These are phyloP conservation scores for Peromyscus maniculatus DNA, from an alignment of 2,113 vertebrate species.

Conservation along the genomic window DNA sequence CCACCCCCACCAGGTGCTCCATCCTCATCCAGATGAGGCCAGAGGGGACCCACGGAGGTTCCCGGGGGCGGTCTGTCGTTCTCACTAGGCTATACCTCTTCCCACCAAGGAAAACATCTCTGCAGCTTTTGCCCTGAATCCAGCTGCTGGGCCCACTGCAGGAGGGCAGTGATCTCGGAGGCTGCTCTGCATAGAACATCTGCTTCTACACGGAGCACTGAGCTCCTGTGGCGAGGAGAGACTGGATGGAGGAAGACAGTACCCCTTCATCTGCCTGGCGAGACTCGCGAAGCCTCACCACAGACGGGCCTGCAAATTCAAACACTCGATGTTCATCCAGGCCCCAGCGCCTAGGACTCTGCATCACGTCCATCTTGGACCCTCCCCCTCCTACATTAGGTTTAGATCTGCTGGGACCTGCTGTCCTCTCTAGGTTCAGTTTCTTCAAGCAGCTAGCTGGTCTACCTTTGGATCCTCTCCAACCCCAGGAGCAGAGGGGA, in stretches of 20 bases:
- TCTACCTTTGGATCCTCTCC: not conserved
- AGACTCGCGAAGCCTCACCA: not conserved
- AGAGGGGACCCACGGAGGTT: conserved; percentile 16
- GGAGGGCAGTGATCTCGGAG: not conserved
- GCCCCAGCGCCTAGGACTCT: not conserved
- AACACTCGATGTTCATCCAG: not conserved
- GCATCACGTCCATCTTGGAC: not conserved
- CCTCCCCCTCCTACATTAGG: not conserved
- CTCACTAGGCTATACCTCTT: not conserved
- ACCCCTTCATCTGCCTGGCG: not conserved
- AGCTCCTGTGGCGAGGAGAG: not conserved
- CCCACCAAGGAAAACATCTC: conserved; percentile 15
- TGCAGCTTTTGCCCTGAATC: not conserved
- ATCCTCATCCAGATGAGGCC: conserved; percentile 7
- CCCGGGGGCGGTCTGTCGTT: not conserved
- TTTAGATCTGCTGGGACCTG: not conserved
- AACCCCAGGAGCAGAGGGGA: not conserved
- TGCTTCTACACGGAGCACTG: conserved; percentile 7
- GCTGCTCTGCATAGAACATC: conserved; percentile 27
- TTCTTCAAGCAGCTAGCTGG: not conserved
- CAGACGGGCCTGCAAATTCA: not conserved
- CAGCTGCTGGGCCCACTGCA: conserved; percentile 59
- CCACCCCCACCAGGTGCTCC: not conserved
- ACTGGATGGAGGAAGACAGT: not conserved
- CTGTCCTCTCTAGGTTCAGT: not conserved